These are phyloP conservation scores for Neoitamus cyanurus DNA, from an alignment of 2,888 invertebrate species.

Conservation along the genomic window DNA sequence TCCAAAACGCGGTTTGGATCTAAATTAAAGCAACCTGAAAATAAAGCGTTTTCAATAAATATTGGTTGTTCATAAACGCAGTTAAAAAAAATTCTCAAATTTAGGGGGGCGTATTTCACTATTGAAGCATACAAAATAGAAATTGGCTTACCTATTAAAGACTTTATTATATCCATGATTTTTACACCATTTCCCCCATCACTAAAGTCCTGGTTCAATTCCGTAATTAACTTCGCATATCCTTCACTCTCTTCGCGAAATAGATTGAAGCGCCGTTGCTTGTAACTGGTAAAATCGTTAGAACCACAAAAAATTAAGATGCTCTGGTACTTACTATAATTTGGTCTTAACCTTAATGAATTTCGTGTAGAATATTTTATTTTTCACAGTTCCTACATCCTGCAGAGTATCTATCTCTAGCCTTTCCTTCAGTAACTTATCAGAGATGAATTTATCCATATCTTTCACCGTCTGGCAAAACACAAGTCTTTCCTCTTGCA, in stretches of 20 bases:
- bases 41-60: no score
- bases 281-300: conserved; percentile 79
- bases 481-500: conserved; percentile 78
- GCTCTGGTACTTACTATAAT: conserved; percentile 83
- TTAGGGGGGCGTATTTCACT: no score
- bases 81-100: no score
- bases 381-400: conserved; percentile 89
- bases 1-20: conserved; percentile 98
- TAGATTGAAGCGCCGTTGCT: conserved; percentile 98
- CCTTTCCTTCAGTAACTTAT: conserved; percentile 89
- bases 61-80: no score
- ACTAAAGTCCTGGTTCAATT: conserved; percentile 86
- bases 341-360: conserved; percentile 98
- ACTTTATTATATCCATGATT: conserved; percentile 89
- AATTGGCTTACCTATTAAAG: conserved; percentile 91
- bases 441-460: conserved; percentile 84
- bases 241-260: conserved; percentile 99
- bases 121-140: no score
- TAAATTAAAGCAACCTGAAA: conserved; percentile 94
- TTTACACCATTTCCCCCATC: conserved; percentile 74
- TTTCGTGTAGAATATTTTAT: conserved; percentile 90
- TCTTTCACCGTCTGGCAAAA: conserved; percentile 84
- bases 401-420: conserved; percentile 93
- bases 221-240: conserved; percentile 94
- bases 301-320: background rate